Evolutionary conservation across 2,113 vertebrate genomes (phyloP).

Genomic region (Drymodes brunneopygia): DNA sequence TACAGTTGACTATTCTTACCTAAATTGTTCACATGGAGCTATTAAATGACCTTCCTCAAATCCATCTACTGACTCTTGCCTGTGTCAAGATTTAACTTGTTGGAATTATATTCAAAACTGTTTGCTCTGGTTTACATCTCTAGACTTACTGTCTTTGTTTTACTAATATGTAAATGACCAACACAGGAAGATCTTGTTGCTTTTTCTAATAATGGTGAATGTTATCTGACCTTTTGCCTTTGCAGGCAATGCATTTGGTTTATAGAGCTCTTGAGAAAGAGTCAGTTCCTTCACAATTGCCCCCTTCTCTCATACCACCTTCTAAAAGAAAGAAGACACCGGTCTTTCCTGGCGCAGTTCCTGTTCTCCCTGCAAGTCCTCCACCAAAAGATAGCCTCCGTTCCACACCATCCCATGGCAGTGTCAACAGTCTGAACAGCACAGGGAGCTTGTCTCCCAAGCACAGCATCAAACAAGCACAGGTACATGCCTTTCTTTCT

Average conservation of each 20-base stretch:
- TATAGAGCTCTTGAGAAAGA: conserved; percentile 98
- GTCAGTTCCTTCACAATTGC: conserved; percentile 87
- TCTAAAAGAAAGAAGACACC: conserved; percentile 90
- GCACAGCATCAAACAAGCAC: conserved; percentile 83
- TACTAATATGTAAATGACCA: background rate
- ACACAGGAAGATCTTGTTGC: background rate
- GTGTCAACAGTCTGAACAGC: conserved; percentile 91
- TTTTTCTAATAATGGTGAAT: background rate
- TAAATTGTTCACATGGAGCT: background rate
- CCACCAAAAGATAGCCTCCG: conserved; percentile 91
- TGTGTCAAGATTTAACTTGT: background rate
- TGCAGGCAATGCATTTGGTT: conserved; percentile 96
- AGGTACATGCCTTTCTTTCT: conserved; percentile 60
- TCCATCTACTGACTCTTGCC: background rate
- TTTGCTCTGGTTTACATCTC: background rate
- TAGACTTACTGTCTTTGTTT: background rate
- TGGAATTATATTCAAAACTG: background rate
- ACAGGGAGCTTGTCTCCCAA: conserved; percentile 91
- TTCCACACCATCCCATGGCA: conserved; percentile 93
- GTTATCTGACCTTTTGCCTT: background rate
- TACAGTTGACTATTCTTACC: background rate
- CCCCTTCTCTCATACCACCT: conserved; percentile 86
- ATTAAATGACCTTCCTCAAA: background rate
- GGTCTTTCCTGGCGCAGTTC: conserved; percentile 75
- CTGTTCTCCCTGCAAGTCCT: conserved; percentile 89